These are phyloP conservation scores for Grammomys surdaster DNA, from an alignment of 2,113 vertebrate genomes.

Conservation along the genomic window DNA sequence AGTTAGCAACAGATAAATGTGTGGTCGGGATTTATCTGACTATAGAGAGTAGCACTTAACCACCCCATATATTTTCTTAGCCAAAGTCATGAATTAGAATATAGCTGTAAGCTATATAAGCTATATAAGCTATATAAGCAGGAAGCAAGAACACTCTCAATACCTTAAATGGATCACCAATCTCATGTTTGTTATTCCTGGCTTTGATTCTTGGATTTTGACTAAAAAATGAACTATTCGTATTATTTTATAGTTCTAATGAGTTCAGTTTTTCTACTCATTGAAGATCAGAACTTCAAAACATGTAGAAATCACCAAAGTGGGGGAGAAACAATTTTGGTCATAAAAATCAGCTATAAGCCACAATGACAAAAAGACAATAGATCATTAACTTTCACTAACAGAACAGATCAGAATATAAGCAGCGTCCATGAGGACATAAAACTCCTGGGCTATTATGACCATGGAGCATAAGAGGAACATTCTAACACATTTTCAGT, in stretches of 20 bases:
- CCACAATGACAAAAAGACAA: not conserved
- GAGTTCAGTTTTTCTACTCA: not conserved
- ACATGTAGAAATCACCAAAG: not conserved
- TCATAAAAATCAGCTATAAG: not conserved
- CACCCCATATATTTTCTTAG: not conserved
- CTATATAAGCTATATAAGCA: not conserved
- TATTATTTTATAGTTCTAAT: conserved; percentile 7
- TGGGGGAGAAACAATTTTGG: not conserved
- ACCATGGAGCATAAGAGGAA: not conserved
- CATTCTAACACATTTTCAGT: not conserved
- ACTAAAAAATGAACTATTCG: not conserved
- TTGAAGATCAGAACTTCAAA: not conserved
- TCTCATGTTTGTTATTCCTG: not conserved
- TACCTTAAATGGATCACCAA: not conserved
- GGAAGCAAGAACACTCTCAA: not conserved
- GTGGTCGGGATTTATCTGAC: not conserved
- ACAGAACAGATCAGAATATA: conserved; percentile 8
- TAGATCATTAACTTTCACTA: not conserved
- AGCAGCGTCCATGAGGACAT: not conserved
- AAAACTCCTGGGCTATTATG: not conserved
- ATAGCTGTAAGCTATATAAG: not conserved
- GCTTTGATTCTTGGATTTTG: not conserved
- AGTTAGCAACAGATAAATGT: not conserved
- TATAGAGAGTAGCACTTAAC: not conserved
- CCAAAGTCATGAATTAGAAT: not conserved